Evolutionary conservation across 2,797 vertebrate species (phyloP).

Genomic region (Hippoglossus hippoglossus): DNA sequence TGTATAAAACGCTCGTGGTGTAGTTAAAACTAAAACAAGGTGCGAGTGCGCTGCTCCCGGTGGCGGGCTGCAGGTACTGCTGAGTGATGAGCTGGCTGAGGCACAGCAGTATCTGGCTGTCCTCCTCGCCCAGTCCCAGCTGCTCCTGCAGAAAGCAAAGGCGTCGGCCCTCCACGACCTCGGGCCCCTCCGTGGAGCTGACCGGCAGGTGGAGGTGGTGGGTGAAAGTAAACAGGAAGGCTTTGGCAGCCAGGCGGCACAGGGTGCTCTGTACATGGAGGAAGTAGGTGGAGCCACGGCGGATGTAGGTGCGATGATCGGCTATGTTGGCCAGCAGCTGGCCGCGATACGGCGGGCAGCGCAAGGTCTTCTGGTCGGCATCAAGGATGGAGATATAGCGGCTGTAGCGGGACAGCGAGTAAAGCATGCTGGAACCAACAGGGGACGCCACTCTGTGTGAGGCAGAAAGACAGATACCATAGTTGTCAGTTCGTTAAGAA

Average conservation of each 20-base stretch:
- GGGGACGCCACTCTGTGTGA: constrained; percentile 89
- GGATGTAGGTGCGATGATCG: constrained; percentile 95
- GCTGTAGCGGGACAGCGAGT: constrained; percentile 92
- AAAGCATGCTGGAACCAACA: constrained; percentile 84
- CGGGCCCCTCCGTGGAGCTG: constrained; percentile 82
- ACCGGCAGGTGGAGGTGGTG: constrained; percentile 95
- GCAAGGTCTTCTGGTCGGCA: constrained; percentile 93
- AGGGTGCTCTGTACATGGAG: constrained; percentile 92
- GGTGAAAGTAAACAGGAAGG: constrained; percentile 95
- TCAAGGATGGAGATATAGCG: constrained; percentile 96
- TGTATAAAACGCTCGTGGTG: constrained; percentile 95
- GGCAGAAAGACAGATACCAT: not conserved
- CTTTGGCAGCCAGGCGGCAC: constrained; percentile 91
- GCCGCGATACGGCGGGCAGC: constrained; percentile 92
- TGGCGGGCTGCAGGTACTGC: constrained; percentile 86
- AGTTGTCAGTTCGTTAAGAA: not conserved
- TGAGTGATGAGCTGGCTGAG: constrained; percentile 94
- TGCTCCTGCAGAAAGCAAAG: constrained; percentile 90
- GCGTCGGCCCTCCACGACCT: constrained; percentile 83
- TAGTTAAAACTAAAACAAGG: constrained; percentile 92
- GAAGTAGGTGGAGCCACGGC: constrained; percentile 95
- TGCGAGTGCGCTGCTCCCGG: constrained; percentile 63
- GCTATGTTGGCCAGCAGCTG: constrained; percentile 88
- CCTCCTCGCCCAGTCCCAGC: constrained; percentile 91
- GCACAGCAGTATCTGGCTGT: constrained; percentile 91